Percentiles rank a stretch among this genome's conserved stretches.
These are phyloP conservation scores for Serripes groenlandicus DNA, from an alignment of 2,888 invertebrate species.

Conservation along the genomic window DNA sequence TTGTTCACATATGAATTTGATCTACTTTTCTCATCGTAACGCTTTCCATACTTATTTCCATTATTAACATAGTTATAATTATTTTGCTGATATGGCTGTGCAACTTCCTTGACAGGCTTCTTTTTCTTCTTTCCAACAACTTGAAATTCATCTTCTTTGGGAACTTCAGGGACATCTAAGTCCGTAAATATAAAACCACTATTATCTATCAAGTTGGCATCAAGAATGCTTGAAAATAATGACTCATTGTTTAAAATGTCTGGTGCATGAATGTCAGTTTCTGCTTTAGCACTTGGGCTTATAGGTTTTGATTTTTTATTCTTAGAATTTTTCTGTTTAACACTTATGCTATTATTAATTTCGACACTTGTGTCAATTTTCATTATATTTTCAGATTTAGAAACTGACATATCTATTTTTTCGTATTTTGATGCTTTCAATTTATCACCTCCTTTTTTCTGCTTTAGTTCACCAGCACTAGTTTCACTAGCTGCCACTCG, in stretches of 20 bases:
- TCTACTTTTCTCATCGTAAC: slow-evolving; percentile 59
- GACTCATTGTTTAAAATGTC: slow-evolving; percentile 31
- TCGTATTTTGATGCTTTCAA: slow-evolving; percentile 46
- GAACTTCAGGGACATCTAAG: slow-evolving; percentile 70
- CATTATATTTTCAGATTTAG: slow-evolving; percentile 48
- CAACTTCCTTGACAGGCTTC: slow-evolving; percentile 53
- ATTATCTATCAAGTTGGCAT: slow-evolving; percentile 50
- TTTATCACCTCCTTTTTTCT: slow-evolving; percentile 24
- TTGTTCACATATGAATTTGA: slow-evolving; percentile 34
- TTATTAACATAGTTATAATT: slow-evolving; percentile 50
- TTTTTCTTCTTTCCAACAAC: slow-evolving; percentile 80
- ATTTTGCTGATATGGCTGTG: slow-evolving; percentile 38
- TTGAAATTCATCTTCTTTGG: slow-evolving; percentile 75
- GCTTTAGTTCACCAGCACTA: slow-evolving; percentile 1
- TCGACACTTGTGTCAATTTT: slow-evolving; percentile 34
- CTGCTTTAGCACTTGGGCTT: slow-evolving; percentile 47
- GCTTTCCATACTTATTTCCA: slow-evolving; percentile 48
- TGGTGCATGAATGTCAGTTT: slow-evolving; percentile 19
- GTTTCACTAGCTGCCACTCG: slow-evolving; percentile 43
- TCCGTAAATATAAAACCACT: slow-evolving; percentile 78
- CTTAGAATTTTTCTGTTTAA: slow-evolving; percentile 74
- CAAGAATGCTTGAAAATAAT: slow-evolving; percentile 29
- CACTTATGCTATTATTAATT: slow-evolving; percentile 35
- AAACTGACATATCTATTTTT: slow-evolving; percentile 48
- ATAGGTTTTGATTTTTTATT: slow-evolving; percentile 68